phyloP scores from a whole-genome alignment of 1,140 invertebrate genomes.

The Schmidtea mediterranea region DNA sequence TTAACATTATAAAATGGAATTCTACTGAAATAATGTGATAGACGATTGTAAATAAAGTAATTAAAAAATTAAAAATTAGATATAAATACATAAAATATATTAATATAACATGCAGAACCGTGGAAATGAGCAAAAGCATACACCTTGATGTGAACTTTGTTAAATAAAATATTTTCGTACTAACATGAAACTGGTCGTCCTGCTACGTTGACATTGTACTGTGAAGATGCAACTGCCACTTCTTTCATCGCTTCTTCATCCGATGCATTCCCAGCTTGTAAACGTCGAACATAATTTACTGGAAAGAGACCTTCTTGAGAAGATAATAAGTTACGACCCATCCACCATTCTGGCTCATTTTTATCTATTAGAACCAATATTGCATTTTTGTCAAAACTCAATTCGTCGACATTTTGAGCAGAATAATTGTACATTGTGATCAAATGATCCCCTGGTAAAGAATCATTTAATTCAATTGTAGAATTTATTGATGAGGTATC shows the following conservation, averaged over 20 bases:
- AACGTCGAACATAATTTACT: conserved; percentile 23
- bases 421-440: conserved; percentile 67
- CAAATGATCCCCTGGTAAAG: conserved; percentile 44
- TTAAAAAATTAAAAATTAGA: too few species aligned
- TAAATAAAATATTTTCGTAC: background rate
- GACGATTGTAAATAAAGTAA: too few species aligned
- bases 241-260: too few species aligned
- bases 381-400: conserved; percentile 71
- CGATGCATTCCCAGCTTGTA: background rate
- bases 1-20: too few species aligned
- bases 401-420: conserved; percentile 68
- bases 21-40: too few species aligned
- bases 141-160: too few species aligned
- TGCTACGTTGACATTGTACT: conserved; percentile 5
- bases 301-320: conserved; percentile 21
- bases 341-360: conserved; percentile 82
- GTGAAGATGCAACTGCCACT: background rate
- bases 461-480: conserved; percentile 3
- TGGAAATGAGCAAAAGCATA: too few species aligned
- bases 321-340: conserved; percentile 31
- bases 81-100: background rate
- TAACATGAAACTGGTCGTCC: background rate
- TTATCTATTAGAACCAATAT: conserved; percentile 64
- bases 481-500: too few species aligned
- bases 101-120: background rate